These are phyloP conservation scores for Marcusenius ussheri DNA, from an alignment of 2,113 vertebrate genomes.

Conservation along the genomic window DNA sequence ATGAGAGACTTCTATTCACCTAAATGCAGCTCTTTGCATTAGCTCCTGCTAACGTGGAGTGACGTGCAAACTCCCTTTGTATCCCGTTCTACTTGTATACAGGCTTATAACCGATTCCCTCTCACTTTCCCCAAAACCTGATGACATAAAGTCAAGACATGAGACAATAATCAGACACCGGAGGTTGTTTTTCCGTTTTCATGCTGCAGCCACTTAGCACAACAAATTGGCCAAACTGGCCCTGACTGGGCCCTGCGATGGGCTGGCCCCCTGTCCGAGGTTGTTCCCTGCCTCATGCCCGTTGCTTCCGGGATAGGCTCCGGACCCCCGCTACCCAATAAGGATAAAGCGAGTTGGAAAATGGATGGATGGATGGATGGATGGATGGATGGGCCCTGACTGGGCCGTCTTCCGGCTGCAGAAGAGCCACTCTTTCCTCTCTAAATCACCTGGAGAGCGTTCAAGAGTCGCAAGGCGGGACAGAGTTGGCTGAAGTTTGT, in stretches of 20 bases:
- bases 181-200: conserved; percentile 29
- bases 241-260: conserved; percentile 23
- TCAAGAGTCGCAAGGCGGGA: neutral
- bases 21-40: neutral
- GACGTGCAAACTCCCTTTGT: neutral
- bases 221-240: conserved; percentile 33
- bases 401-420: conserved; percentile 27
- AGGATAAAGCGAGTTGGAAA: too few relatives aligned
- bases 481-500: neutral
- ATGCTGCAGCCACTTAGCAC: conserved; percentile 26
- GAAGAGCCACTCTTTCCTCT: conserved; percentile 21
- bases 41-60: neutral
- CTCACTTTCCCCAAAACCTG: conserved; percentile 29
- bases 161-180: conserved; percentile 30
- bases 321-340: too few relatives aligned
- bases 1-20: neutral
- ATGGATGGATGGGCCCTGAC: too few relatives aligned
- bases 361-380: too few relatives aligned
- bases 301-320: too few relatives aligned
- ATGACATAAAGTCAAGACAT: conserved; percentile 13
- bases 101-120: conserved; percentile 29
- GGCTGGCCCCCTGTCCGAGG: too few relatives aligned
- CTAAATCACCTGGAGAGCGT: neutral
- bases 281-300: too few relatives aligned
- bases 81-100: conserved; percentile 13